A percentile compares a stretch with the other conserved stretches of the same genome.
These are phyloP conservation scores for Sebastes wilsoni DNA, from an alignment of 2,797 vertebrate species.

Conservation along the genomic window DNA sequence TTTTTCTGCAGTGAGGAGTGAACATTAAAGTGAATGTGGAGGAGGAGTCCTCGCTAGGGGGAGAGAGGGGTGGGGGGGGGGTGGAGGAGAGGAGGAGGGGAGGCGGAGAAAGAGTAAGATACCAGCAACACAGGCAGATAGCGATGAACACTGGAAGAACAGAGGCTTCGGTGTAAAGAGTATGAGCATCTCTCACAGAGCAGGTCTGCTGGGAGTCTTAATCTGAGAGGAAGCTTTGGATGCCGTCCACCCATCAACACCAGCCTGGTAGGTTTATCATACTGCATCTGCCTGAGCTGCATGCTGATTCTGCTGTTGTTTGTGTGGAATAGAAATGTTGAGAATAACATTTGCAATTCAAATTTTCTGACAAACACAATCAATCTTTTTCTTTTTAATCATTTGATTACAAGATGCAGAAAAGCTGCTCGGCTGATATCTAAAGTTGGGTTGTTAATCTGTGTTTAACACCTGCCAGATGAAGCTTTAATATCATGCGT, in stretches of 20 bases:
- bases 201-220: slow-evolving; percentile 42
- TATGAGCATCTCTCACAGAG: slow-evolving; percentile 48
- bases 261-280: slow-evolving; percentile 64
- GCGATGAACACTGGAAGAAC: slow-evolving; percentile 25
- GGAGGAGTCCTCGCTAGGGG: slow-evolving; percentile 73
- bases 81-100: neutral
- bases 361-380: neutral
- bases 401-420: neutral
- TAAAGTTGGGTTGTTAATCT: slow-evolving; percentile 31
- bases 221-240: slow-evolving; percentile 51
- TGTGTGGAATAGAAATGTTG: slow-evolving; percentile 3
- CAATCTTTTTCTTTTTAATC: neutral
- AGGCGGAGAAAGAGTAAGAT: slow-evolving; percentile 49
- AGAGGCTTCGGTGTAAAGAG: slow-evolving; percentile 36
- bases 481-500: neutral
- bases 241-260: slow-evolving; percentile 22
- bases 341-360: neutral
- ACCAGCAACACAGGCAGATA: slow-evolving; percentile 53
- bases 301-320: slow-evolving; percentile 26
- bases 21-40: slow-evolving; percentile 75
- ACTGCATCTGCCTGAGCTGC: slow-evolving; percentile 38
- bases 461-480: neutral
- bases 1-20: slow-evolving; percentile 77
- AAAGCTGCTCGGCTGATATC: neutral
- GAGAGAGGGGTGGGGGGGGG: slow-evolving; percentile 6